Evolutionary conservation across 53 echinoderm and acorn worm genomes (phyloP).

Genomic region (Mesocentrotus franciscanus): DNA sequence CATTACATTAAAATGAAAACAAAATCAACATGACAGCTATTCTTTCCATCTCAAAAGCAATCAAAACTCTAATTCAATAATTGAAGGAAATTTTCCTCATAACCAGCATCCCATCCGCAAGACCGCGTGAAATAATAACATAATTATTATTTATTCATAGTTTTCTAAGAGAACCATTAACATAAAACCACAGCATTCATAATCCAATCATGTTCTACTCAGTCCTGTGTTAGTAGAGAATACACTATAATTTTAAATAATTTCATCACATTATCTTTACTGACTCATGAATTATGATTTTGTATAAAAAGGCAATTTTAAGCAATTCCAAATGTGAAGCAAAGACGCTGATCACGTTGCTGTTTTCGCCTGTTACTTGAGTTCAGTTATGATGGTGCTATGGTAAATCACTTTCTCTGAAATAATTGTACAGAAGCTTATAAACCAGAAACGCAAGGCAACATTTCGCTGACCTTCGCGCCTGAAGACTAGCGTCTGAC

Average conservation of each 20-base stretch:
- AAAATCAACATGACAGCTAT: not conserved
- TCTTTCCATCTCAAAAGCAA: not conserved
- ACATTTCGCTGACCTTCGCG: too few relatives aligned
- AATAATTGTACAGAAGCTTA: too few relatives aligned
- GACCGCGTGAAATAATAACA: not conserved
- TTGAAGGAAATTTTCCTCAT: not conserved
- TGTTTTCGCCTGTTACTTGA: too few relatives aligned
- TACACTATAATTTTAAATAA: not conserved
- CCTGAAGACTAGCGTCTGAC: too few relatives aligned
- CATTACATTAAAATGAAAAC: not conserved
- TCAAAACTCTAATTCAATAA: not conserved
- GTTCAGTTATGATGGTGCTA: not conserved
- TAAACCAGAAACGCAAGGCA: too few relatives aligned
- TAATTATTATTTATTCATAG: not conserved
- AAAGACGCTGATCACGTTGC: too few relatives aligned
- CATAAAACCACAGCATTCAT: not conserved
- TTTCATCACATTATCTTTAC: not conserved
- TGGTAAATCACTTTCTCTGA: too few relatives aligned
- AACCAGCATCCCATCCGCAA: not conserved
- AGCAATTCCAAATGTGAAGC: not conserved
- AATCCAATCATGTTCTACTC: not conserved
- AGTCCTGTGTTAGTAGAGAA: not conserved
- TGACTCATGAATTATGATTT: not conserved
- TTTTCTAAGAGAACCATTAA: not conserved
- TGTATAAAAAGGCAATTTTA: not conserved